phyloP scores from a whole-genome alignment of 2,113 vertebrate species.

The Nipponia nippon region DNA sequence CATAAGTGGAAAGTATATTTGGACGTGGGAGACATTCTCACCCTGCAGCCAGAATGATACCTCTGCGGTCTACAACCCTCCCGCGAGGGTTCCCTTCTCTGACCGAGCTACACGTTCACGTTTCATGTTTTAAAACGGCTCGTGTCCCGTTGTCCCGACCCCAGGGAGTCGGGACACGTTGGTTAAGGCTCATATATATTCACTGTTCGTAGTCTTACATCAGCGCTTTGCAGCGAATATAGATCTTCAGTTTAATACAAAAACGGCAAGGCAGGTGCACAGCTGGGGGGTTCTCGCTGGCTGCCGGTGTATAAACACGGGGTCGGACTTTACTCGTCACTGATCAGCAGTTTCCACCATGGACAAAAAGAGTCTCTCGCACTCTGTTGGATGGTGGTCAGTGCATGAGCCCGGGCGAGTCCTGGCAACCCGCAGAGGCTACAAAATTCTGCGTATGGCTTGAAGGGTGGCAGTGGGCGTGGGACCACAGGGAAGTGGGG shows the following conservation, averaged over 20 bases:
- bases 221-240: background rate
- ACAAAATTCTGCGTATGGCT: fast-evolving
- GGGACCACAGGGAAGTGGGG: fast-evolving
- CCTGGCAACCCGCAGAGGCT: background rate
- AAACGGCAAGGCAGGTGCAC: background rate
- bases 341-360: background rate
- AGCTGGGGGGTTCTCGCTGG: background rate
- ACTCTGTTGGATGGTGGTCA: background rate
- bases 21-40: background rate
- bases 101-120: fast-evolving
- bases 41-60: background rate
- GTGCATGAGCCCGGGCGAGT: background rate
- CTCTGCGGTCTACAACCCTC: fast-evolving
- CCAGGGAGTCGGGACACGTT: fast-evolving
- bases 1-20: background rate
- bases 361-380: background rate
- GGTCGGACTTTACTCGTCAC: background rate
- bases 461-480: background rate
- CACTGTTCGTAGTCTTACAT: background rate
- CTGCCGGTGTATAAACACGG: background rate
- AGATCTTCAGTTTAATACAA: background rate
- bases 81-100: fast-evolving
- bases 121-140: background rate
- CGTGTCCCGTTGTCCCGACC: background rate
- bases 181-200: background rate